phyloP scores from a whole-genome alignment of 2,797 vertebrate species.

The Scyliorhinus canicula region DNA sequence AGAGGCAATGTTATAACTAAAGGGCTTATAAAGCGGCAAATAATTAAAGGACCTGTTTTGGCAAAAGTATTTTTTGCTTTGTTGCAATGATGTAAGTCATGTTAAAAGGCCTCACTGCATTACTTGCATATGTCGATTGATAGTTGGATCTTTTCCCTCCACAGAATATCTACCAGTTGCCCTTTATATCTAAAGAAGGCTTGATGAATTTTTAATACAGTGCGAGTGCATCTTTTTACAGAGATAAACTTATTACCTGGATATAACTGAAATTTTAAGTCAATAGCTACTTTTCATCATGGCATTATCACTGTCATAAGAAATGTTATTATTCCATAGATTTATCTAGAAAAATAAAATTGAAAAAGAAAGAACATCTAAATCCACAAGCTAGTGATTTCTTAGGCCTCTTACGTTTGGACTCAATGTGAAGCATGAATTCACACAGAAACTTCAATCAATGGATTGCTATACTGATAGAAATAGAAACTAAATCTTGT shows the following conservation, averaged over 20 bases:
- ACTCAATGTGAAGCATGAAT: conserved; percentile 8
- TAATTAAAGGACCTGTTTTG: background rate
- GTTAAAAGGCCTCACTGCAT: background rate
- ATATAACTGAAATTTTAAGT: background rate
- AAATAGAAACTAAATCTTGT: conserved; percentile 23
- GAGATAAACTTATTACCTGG: background rate
- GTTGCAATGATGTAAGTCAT: background rate
- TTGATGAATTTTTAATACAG: background rate
- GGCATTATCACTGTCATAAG: background rate
- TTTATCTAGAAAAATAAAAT: background rate
- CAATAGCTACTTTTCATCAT: background rate
- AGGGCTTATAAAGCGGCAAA: background rate
- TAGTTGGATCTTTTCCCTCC: background rate
- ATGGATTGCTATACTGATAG: background rate
- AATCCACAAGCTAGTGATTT: background rate
- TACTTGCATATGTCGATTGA: background rate
- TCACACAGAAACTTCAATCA: conserved; percentile 10
- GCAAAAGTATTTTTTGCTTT: background rate
- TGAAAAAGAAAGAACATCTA: background rate
- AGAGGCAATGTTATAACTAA: background rate
- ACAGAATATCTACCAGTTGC: background rate
- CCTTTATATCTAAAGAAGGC: background rate
- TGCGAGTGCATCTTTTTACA: background rate
- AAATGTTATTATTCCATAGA: background rate
- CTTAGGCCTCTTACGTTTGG: background rate